Evolutionary conservation across 2,113 vertebrate genomes (phyloP), one percentile per base, ranked within the genome.

Genomic region (Nansenia antarctica): DNA sequence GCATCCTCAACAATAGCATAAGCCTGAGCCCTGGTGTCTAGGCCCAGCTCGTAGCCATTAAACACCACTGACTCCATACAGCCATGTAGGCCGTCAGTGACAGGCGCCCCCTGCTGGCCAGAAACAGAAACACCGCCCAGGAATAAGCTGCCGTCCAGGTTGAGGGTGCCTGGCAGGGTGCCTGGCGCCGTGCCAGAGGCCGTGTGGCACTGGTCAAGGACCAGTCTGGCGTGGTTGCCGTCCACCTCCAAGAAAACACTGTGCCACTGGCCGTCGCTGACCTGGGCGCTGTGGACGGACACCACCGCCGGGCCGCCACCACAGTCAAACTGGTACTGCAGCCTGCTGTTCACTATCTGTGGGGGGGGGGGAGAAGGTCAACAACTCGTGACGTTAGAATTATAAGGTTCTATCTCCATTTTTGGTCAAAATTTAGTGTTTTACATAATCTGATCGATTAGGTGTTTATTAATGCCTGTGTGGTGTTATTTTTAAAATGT

Each of bases 241-340:
- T 91, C 91, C 62, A 95, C 92, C 67, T 93, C 92, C 1, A 95
- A 90, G 26, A 91, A 92, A 18, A 94, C 74, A 0, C 88, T 84
- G 47, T 95, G 94, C 94, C 94, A 95, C 49, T 90, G 91, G 24
- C 94, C 94, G 6, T 95, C 94, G 0, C 91, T 94, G 64, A 95
- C 82, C 55, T 92, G 93, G 63, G 90, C 91, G 79, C 93, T 94
- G 42, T 94, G 93, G 55, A 95, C 91, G 0, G 94, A 95, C 20
- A 95, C 92, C 30, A 94, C 92, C 2, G 92, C 93, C 0, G 91
- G 92, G 34, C 94, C 94, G 1, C 92, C 93, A 60, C 94, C 94
- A 70, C 94, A 95, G 82, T 95, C 94, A 70, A 95, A 95, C 69
- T 93, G 93, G 81, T 93, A 95, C 0, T 95, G 94, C 9, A 95